Base-by-base conservation (phyloP, 2,888 invertebrate genomes). In the Melipona beecheii region DNA sequence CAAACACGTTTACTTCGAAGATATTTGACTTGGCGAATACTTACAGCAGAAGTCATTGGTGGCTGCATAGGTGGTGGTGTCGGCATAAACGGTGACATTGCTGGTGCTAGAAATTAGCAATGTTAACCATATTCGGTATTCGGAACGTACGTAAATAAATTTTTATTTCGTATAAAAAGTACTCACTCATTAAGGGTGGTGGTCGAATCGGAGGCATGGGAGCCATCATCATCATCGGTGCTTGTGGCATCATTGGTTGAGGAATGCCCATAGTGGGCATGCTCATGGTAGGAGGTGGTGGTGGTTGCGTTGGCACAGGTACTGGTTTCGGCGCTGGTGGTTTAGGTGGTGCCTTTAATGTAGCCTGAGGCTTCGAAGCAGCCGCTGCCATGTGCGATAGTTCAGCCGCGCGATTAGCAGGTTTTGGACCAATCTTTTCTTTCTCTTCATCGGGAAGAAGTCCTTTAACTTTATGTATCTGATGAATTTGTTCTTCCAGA, bases 391-490 rank as follows among this genome's bases (percentile, higher is more conserved):
- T 94, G 24, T 94, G 93, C 0, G 93, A 91, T 19, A 94, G 79
- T 84, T 94, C 95, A 9, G 90, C 90, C 9, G 91, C 93, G 4
- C 94, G 93, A 75, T 93, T 94, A 17, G 97, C 97, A 3, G 97
- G 97, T 95, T 97, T 98, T 0, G 99, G 99, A 0, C 99, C 99
- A 90, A 99, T 99, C 95, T 98, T 99, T 93, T 99, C 99, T 92
- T 99, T 99, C 93, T 99, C 98, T 93, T 99, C 98, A 93, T 99
- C 99, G 0, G 98, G 98, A 84, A 99, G 95, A 9, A 99, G 95
- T 4, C 99, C 99, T 94, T 99, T 99, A 2, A 98, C 98, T 95
- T 98, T 98, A 94, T 99, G 99, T 91, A 99, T 99, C 95, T 99
- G 98, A 94, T 98, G 98, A 90, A 99, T 99, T 95, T 99, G 99